Conservation (phyloP, 2,113 vertebrate genomes). For the Scartelaos histophorus region DNA sequence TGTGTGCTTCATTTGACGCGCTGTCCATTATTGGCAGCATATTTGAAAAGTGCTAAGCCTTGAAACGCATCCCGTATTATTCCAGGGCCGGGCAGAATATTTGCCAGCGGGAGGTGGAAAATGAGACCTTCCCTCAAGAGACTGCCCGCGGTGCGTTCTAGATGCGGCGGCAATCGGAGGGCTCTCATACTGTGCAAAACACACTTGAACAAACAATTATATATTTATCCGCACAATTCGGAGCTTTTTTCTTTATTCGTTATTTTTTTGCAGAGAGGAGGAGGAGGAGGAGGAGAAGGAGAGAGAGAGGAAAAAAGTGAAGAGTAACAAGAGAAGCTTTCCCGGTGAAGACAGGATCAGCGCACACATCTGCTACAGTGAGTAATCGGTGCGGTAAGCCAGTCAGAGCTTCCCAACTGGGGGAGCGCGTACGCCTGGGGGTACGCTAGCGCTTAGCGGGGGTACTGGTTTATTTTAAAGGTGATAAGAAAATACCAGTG, state of each 20-base stretch:
- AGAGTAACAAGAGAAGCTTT: slow-evolving; percentile 42
- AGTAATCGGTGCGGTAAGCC: slow-evolving; percentile 62
- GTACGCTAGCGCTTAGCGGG: background rate
- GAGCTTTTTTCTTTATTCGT: slow-evolving; percentile 60
- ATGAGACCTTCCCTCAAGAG: slow-evolving; percentile 84
- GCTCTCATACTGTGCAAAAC: slow-evolving; percentile 80
- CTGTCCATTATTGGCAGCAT: slow-evolving; percentile 80
- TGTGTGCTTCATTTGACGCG: slow-evolving; percentile 79
- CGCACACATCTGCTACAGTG: slow-evolving; percentile 56
- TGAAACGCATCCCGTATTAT: slow-evolving; percentile 83
- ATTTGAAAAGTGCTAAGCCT: slow-evolving; percentile 82
- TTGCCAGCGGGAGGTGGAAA: slow-evolving; percentile 80
- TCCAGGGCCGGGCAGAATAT: slow-evolving; percentile 79
- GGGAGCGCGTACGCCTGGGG: background rate
- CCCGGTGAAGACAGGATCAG: slow-evolving; percentile 54
- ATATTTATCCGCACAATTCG: slow-evolving; percentile 79
- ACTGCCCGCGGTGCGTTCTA: slow-evolving; percentile 81
- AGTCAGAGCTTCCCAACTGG: background rate
- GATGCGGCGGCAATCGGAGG: slow-evolving; percentile 73
- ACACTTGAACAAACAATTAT: slow-evolving; percentile 82
- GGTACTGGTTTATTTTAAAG: background rate
- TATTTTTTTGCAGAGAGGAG: slow-evolving; percentile 31
- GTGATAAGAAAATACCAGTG: no score
- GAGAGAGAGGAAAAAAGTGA: slow-evolving; percentile 50
- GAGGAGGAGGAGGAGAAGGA: slow-evolving; percentile 25